A percentile compares a stretch with the other conserved stretches of the same genome.
Evolutionary conservation across 2,888 invertebrate genomes (phyloP).

Genomic region (Micropterix aruncella): DNA sequence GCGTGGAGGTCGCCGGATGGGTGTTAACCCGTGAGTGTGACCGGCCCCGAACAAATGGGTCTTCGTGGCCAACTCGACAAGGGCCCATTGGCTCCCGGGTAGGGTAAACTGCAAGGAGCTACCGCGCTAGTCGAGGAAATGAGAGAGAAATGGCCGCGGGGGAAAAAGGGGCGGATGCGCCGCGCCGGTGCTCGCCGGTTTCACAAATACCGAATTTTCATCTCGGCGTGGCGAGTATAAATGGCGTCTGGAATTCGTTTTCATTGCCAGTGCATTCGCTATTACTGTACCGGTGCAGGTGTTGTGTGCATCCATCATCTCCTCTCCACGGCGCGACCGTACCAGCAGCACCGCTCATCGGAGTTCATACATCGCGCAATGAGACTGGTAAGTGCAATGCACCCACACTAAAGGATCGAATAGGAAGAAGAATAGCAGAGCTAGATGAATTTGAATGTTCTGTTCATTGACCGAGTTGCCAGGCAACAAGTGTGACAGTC

Average conservation of each 20-base stretch:
- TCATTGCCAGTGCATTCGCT: slow-evolving; percentile 36
- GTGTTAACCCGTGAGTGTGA: too few relatives aligned
- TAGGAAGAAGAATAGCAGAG: not conserved
- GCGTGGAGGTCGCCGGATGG: too few relatives aligned
- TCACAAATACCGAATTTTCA: slow-evolving; percentile 2
- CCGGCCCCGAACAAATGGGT: too few relatives aligned
- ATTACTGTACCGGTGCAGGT: slow-evolving; percentile 29
- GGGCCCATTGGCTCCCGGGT: too few relatives aligned
- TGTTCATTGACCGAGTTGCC: not conserved
- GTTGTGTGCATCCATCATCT: not conserved
- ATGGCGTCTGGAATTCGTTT: slow-evolving; percentile 39
- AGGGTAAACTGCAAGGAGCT: too few relatives aligned
- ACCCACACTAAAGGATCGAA: not conserved
- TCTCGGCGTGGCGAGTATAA: slow-evolving; percentile 31
- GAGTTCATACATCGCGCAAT: slow-evolving; percentile 24
- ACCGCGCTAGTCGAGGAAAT: too few relatives aligned
- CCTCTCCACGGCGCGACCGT: not conserved
- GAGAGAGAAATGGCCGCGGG: too few relatives aligned
- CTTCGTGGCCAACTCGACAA: too few relatives aligned
- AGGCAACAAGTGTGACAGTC: too few relatives aligned
- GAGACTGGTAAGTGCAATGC: slow-evolving; percentile 38
- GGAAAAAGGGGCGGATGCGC: not conserved
- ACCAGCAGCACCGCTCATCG: slow-evolving; percentile 21
- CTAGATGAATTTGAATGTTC: not conserved
- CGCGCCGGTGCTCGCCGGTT: not conserved